These are phyloP conservation scores for Chrysolina oricalcia DNA, from an alignment of 2,888 invertebrate species.

Conservation along the genomic window DNA sequence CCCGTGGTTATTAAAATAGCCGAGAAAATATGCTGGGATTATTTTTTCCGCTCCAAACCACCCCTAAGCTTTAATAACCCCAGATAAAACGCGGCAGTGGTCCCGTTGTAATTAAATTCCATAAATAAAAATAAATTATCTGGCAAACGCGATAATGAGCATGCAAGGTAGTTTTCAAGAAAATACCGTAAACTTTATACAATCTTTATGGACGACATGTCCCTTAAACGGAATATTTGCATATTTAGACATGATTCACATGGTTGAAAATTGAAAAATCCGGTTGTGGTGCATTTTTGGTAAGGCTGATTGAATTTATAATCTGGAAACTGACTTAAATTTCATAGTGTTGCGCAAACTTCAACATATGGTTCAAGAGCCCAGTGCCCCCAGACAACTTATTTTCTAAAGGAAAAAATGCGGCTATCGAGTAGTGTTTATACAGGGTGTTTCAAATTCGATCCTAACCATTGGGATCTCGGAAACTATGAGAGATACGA, in stretches of 20 bases:
- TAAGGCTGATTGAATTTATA: too few relatives aligned
- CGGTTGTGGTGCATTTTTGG: too few relatives aligned
- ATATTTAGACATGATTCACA: conserved; percentile 60
- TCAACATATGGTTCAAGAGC: too few relatives aligned
- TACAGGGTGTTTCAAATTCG: too few relatives aligned
- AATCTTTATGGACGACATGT: conserved; percentile 57
- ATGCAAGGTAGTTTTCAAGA: conserved; percentile 66
- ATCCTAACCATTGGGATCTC: too few relatives aligned
- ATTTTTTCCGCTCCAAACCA: conserved; percentile 1
- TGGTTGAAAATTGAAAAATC: conserved; percentile 61
- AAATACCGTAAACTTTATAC: conserved; percentile 59
- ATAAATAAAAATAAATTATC: conserved; percentile 67
- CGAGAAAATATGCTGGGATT: not conserved
- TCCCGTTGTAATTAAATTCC: conserved; percentile 64
- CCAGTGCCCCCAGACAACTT: too few relatives aligned
- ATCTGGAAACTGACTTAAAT: too few relatives aligned
- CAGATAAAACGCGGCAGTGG: conserved; percentile 42
- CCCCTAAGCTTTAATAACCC: conserved; percentile 11
- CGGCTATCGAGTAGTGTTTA: too few relatives aligned
- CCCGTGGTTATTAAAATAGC: not conserved
- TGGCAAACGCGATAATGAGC: conserved; percentile 67
- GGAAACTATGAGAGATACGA: too few relatives aligned
- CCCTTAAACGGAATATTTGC: conserved; percentile 53
- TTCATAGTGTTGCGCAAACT: too few relatives aligned
- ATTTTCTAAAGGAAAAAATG: too few relatives aligned